phyloP scores from a whole-genome alignment of 2,113 vertebrate genomes.

The Aptenodytes patagonicus region DNA sequence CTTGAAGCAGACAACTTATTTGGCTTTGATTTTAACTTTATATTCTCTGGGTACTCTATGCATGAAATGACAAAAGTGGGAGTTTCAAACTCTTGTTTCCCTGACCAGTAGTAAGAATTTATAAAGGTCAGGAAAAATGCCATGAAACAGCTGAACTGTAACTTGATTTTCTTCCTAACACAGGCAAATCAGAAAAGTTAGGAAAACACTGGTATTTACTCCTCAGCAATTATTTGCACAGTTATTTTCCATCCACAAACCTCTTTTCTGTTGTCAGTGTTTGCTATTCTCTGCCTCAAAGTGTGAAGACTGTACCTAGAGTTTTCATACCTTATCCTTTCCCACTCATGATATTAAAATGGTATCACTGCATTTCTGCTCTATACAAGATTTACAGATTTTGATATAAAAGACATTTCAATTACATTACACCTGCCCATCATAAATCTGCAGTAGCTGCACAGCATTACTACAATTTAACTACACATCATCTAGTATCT shows the following conservation, averaged over 20 bases:
- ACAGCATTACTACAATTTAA: not conserved
- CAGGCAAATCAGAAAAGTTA: not conserved
- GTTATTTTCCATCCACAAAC: not conserved
- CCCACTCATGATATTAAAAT: not conserved
- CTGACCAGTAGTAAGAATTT: not conserved
- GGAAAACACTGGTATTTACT: not conserved
- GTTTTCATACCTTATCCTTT: not conserved
- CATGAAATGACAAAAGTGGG: not conserved
- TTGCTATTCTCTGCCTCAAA: not conserved
- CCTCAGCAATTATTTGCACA: not conserved
- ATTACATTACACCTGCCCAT: not conserved
- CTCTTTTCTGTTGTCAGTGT: not conserved
- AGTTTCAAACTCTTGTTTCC: not conserved
- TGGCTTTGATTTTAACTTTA: not conserved
- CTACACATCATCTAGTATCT: not conserved
- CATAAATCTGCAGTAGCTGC: not conserved
- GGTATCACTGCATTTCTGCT: not conserved
- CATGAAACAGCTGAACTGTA: not conserved
- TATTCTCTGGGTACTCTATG: not conserved
- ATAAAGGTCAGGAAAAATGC: not conserved
- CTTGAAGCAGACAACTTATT: not conserved
- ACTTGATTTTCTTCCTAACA: not conserved
- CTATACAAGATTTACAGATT: not conserved
- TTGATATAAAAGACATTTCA: not conserved
- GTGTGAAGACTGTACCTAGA: not conserved